Evolutionary conservation across 2,888 invertebrate genomes (phyloP).

Genomic region (Erpobdella octoculata): DNA sequence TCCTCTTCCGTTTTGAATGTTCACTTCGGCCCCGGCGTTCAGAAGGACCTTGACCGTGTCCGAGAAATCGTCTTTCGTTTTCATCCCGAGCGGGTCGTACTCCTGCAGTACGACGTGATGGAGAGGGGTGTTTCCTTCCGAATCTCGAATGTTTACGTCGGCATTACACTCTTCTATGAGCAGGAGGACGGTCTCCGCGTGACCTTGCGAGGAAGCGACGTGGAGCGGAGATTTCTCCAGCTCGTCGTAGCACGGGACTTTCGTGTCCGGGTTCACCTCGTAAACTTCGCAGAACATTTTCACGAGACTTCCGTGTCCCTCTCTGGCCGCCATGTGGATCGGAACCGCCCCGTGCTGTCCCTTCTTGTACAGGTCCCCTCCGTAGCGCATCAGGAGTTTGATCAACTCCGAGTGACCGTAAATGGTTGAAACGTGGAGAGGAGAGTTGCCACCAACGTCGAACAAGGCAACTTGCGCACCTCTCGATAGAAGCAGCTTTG

Average conservation of each 20-base stretch:
- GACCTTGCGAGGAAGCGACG: conserved; percentile 38
- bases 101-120: conserved; percentile 36
- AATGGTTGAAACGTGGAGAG: conserved; percentile 38
- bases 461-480: conserved; percentile 36
- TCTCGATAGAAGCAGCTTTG: conserved; percentile 35
- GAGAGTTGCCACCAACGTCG: conserved; percentile 36
- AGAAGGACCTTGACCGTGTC: conserved; percentile 37
- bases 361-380: conserved; percentile 37
- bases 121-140: conserved; percentile 38
- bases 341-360: conserved; percentile 38
- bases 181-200: conserved; percentile 34
- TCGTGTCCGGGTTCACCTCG: conserved; percentile 36
- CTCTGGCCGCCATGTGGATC: conserved; percentile 39
- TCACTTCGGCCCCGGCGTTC: conserved; percentile 36
- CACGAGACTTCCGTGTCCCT: conserved; percentile 37
- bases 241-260: conserved; percentile 38
- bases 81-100: conserved; percentile 39
- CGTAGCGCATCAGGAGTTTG: conserved; percentile 36
- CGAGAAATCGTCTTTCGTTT: conserved; percentile 39
- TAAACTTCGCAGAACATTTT: conserved; percentile 33
- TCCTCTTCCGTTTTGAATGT: conserved; percentile 36
- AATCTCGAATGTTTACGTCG: conserved; percentile 36
- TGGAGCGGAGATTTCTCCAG: conserved; percentile 38
- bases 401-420: conserved; percentile 39
- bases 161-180: conserved; percentile 36